A percentile compares a stretch with the other conserved stretches of the same genome.
Evolutionary conservation across 1,140 invertebrate species (phyloP).

Genomic region (Psix sp.): DNA sequence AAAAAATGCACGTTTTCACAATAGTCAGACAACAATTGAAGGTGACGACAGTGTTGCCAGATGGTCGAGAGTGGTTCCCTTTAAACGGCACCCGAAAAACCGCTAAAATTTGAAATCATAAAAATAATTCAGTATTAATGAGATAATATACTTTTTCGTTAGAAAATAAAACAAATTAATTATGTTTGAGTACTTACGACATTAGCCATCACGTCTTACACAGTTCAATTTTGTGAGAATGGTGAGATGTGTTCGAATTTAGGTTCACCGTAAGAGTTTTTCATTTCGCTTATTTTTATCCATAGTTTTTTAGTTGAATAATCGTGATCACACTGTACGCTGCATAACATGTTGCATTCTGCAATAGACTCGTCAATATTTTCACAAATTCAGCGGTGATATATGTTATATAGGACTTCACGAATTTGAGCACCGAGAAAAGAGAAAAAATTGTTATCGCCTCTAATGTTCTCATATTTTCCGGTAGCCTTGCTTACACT

Average conservation of each 20-base stretch:
- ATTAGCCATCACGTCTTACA: no score
- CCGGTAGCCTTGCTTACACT: slow-evolving; percentile 24
- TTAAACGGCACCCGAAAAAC: slow-evolving; percentile 7
- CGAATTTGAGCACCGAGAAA: not conserved
- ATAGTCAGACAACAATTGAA: no score
- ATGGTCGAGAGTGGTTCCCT: slow-evolving; percentile 1
- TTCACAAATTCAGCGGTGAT: slow-evolving; percentile 16
- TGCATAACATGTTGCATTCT: slow-evolving; percentile 35
- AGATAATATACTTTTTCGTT: no score
- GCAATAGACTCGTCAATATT: slow-evolving; percentile 41
- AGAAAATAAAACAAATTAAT: no score
- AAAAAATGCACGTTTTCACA: no score
- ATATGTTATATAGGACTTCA: slow-evolving; percentile 13
- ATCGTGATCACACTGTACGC: slow-evolving; percentile 4
- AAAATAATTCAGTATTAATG: not conserved
- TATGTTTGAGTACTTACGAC: no score
- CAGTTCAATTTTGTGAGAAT: no score
- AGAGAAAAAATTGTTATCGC: slow-evolving; percentile 28
- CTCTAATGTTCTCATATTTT: slow-evolving; percentile 27
- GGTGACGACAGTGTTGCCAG: slow-evolving; percentile 29
- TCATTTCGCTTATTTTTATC: slow-evolving; percentile 34
- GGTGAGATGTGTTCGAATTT: slow-evolving; percentile 39
- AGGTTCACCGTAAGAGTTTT: slow-evolving; percentile 38
- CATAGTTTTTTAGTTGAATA: slow-evolving; percentile 41
- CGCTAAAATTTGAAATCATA: slow-evolving; percentile 16